phyloP scores from a whole-genome alignment of 53 echinoderm and acorn worm species.

The Patiria pectinifera region DNA sequence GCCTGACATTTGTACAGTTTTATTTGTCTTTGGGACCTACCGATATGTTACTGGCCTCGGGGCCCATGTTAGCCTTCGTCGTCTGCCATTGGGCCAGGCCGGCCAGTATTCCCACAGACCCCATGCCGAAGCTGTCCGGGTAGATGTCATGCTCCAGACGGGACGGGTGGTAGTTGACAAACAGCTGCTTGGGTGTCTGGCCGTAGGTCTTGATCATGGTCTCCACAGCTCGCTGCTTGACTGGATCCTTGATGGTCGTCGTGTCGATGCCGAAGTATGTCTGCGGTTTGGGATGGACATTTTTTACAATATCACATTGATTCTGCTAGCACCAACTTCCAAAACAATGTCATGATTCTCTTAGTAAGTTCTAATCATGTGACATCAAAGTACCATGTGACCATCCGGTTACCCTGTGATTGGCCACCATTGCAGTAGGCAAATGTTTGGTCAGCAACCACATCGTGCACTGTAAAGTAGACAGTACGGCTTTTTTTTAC shows the following conservation, averaged over 20 bases:
- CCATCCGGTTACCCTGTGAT: too few relatives aligned
- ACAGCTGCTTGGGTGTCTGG: conserved; percentile 96
- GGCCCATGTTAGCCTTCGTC: conserved; percentile 28
- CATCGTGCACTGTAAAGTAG: too few relatives aligned
- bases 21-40: neutral
- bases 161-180: conserved; percentile 80
- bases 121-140: conserved; percentile 46
- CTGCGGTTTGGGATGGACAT: conserved; percentile 33
- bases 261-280: conserved; percentile 98
- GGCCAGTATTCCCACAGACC: conserved; percentile 43
- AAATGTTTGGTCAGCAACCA: too few relatives aligned
- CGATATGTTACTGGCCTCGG: conserved; percentile 31
- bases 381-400: too few relatives aligned
- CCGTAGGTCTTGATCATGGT: conserved; percentile 99
- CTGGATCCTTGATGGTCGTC: conserved; percentile 76
- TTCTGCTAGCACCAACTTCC: neutral
- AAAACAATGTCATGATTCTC: neutral
- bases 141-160: conserved; percentile 64
- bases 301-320: neutral
- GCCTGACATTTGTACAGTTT: too few relatives aligned
- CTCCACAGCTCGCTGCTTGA: conserved; percentile 84
- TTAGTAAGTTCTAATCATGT: too few relatives aligned
- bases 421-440: too few relatives aligned
- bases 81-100: conserved; percentile 26
- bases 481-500: too few relatives aligned